Conservation (phyloP, 2,797 vertebrate species). For the Urophycis tenuis region DNA sequence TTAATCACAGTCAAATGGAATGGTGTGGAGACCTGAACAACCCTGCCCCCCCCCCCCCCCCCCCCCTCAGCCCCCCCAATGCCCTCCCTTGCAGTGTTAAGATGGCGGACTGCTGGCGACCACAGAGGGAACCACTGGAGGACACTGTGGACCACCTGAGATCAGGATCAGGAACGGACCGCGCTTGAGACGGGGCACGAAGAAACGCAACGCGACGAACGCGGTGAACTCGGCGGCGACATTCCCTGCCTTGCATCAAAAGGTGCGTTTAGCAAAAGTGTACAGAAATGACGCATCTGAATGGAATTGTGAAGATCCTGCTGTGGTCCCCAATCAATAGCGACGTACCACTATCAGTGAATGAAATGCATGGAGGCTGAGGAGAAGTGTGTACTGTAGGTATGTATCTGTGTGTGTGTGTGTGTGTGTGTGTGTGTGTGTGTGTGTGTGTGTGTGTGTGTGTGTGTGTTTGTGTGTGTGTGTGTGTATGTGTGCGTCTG, state of each 20-base stretch:
- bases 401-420: too few species aligned
- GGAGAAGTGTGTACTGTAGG: too few species aligned
- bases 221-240: background rate
- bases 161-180: constrained; percentile 9
- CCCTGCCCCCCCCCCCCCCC: constrained; percentile 14
- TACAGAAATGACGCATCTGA: constrained; percentile 43
- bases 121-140: background rate
- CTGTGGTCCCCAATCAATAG: constrained; percentile 55
- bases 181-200: constrained; percentile 14
- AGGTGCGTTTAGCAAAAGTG: constrained; percentile 37
- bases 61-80: background rate
- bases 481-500: too few species aligned
- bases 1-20: constrained; percentile 48
- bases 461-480: too few species aligned
- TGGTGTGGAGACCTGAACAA: constrained; percentile 31
- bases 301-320: constrained; percentile 56
- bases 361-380: constrained; percentile 51
- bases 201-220: too few species aligned
- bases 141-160: constrained; percentile 24
- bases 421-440: too few species aligned
- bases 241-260: constrained; percentile 37
- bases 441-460: too few species aligned
- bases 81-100: constrained; percentile 15
- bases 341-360: constrained; percentile 51
- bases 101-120: constrained; percentile 35